Evolutionary conservation across 2,797 vertebrate genomes (phyloP), one percentile per base, ranked within the genome.

Genomic region (Silurus aristotelis): DNA sequence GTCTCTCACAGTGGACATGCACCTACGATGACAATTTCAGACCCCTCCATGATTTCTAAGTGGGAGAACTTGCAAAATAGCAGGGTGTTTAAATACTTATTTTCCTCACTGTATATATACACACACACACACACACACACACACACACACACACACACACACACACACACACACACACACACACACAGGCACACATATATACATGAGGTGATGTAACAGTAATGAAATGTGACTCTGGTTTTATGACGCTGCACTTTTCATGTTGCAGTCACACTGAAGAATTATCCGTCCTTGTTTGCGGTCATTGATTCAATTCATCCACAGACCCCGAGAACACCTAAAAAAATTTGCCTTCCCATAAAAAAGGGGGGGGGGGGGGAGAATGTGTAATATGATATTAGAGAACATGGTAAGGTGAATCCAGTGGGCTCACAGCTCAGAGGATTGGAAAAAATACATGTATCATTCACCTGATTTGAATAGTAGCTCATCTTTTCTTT

Each of bases 401-500:
- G 89, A 88, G 91, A 88, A 91, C 84, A 81, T 80, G 71, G 73
- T 7, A 76, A 52, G 52, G 52, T 12, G 55, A 55, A 20, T 63
- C 63, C 83, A 14, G n/a, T 2, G n/a, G 38, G 55, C 27, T 60
- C 55, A 31, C 17, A 38, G 95, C 94, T 95, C 91, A 87, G 88
- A 95, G 92, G 89, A 94, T 94, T 93, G 93, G 93, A 94, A 93
- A 93, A 95, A 95, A 93, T 93, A 95, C 93, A 94, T 96, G 96
- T 98, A 97, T 97, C 97, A 97, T 97, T 97, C 97, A 98, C 97
- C 97, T 98, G 97, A 98, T 98, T 98, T 97, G 96, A 97, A 99
- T 98, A 97, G 97, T 97, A 95, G 94, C 96, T 96, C 95, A 97
- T 91, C 94, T 96, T 92, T 52, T 52, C 48, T 52, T 94, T 96